Base-by-base conservation (phyloP, 2,113 vertebrate genomes). In the Merops nubicus region DNA sequence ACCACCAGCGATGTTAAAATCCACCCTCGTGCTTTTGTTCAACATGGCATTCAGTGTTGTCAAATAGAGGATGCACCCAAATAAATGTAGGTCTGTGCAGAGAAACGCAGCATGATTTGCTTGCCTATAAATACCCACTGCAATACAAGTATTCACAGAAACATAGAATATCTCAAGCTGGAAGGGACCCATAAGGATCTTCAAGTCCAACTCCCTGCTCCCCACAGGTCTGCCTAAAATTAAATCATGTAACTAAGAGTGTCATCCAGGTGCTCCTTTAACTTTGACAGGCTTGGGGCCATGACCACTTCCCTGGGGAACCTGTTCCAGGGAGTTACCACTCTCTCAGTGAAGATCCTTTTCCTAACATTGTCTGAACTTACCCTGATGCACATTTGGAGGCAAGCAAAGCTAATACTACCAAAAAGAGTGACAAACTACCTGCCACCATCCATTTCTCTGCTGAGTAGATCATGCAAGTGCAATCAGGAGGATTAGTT, bases 211-310 rank as follows among this genome's bases (percentile, higher is more conserved):
- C 11, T 64, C 43, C 67, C 28, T 60, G 47, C 34, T 84, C 15
- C n/a, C 76, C 10, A 1, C 34, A 54, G 33, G 12, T n/a, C 31
- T 54, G 10, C 51, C 33, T 57, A 78, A 48, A 79, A 12, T n/a
- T 47, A 72, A 70, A 15, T 25, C 7, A 2, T 12, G 14, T 5
- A 22, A 48, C 6, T 63, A 48, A 63, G 16, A 34, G 25, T 5
- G 0, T 63, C 0, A 0, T 70, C 28, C 42, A 75, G 51, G 3
- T 2, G 2, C 8, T 57, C 22, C 53, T 51, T 64, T 48, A 73
- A 38, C 29, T 76, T 34, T 5, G 17, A n/a, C 53, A 63, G 53
- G 15, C 15, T 86, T 51, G 72, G 26, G 64, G 57, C 63, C 2
- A 0, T 22, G 43, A 73, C 6, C 21, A 19, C 17, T 31, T 63